Base-by-base conservation (phyloP, 2,888 invertebrate species). In the Thumatha senex region DNA sequence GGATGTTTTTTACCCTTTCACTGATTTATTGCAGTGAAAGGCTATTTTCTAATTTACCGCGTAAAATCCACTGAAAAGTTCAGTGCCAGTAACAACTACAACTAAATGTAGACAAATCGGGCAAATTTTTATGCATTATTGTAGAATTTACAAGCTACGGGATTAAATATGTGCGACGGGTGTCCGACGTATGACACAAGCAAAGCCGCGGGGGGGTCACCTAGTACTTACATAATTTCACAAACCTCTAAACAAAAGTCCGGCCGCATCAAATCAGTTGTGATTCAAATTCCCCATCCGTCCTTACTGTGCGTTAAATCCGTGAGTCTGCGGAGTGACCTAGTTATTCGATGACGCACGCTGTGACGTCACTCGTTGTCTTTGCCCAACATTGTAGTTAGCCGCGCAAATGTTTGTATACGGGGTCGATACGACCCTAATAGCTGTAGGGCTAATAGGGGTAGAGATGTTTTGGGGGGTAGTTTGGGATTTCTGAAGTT, bases 291-390 rank as follows among this genome's bases (percentile, higher is more conserved):
- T 46, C 54, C 43, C 60, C 45, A 43, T 46, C 59, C 42, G 64
- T 63, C 10, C n/a, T n/a, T n/a, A n/a, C n/a, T 24, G 14, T 15
- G 35, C 18, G 35, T 8, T 43, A 24, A 34, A 48, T 48, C 48
- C 48, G 29, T 42, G 48, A 41, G 52, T 12, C 29, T 12, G 15
- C 46, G 34, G 35, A 29, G 54, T 72, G 79, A 76, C 80, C 77
- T 53, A 79, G 56, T 71, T 79, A 53, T 49, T 43, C 59, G 54
- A 67, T 78, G 80, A 79, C 80, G 77, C 77, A 77, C 73, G 48
- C 55, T 3, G 46, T 64, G 63, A 74, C 74, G 79, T 78, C 78
- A 78, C 61, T 40, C 66, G 68, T 71, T 71, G 70, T 71, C 65
- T 70, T 50, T 56, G 58, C 48, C 36, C 49, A 51, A 68, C 55